Evolutionary conservation across 2,797 vertebrate genomes (phyloP), one percentile per base, ranked within the genome.

Genomic region (Lepidocolaptes lacrymiger): DNA sequence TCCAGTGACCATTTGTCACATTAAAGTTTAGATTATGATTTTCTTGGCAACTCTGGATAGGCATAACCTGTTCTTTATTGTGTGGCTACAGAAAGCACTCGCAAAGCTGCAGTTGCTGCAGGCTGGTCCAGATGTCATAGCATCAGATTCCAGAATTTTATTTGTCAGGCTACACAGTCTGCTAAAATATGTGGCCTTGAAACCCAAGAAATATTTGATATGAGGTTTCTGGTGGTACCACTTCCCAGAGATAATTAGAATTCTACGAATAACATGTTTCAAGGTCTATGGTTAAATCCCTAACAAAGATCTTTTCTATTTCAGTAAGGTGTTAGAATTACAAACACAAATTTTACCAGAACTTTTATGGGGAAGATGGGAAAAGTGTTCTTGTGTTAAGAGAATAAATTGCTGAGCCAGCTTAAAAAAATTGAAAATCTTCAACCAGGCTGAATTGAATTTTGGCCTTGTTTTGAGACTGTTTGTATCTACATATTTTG

Each of bases 21-120:
- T 59, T 71, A 59, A 71, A 71, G 13, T 2, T 62, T 8, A 2
- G 4, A 32, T 54, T 51, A 22, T 26, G 19, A 39, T 79, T 83
- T 68, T 87, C 22, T 32, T 48, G 79, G 43, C 27, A 81, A 22
- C 9, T 77, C 17, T 55, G 8, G 4, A 15, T 49, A 11, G 11
- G 67, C 4, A 43, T 54, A 93, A 28, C 6, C 24, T 6, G 83
- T 83, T 22, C 21, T 19, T 61, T 86, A 22, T 4, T 51, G 9
- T 0, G 0, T 10, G 41, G 37, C 10, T 62, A 32, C 8, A 46
- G 36, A 89, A 76, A 61, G 5, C 21, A 58, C 22, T 69, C 7
- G 6, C 3, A 72, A 37, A 75, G 20, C 8, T 84, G 23, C 10
- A 41, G 37, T 7, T 26, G 9, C 15, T 54, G 14, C 15, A 39